Base-by-base conservation (phyloP, 2,113 vertebrate species). In the Tauraco erythrolophus region DNA sequence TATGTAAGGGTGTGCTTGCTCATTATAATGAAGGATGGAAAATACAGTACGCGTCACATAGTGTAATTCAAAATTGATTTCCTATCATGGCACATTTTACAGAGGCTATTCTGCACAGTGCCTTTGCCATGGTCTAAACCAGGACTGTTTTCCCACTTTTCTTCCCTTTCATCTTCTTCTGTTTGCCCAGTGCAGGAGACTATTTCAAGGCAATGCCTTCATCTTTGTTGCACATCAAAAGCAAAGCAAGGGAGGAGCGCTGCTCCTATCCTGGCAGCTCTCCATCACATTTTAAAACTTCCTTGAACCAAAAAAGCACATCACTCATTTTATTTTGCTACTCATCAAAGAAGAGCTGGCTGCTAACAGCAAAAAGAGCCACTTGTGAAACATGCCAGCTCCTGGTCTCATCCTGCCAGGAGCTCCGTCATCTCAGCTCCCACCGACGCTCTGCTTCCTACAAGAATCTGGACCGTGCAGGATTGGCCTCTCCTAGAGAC, bases 41-140 rank as follows among this genome's bases (percentile, higher is more conserved):
- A 97, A 93, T 89, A 91, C 81, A 90, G 86, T 53, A 82, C 51
- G 92, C 62, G 0, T 88, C 96, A 97, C 76, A 82, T 1, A 69
- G 72, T 23, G 51, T 95, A 97, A 96, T 94, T 97, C 84, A 93
- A 84, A 95, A 97, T 97, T 45, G 93, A 97, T 97, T 97, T 97
- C 92, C 96, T 93, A 97, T 97, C 25, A 8, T 90, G 91, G 61
- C 92, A 94, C 75, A 60, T 74, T 97, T 94, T 94, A 92, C 75
- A 74, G 68, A 90, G 77, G 58, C 46, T 84, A 53, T 54, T 96
- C 86, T 76, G 69, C 54, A 71, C 46, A 30, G 10, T 10, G 61
- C 14, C 83, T 96, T 81, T 87, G 70, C 82, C 68, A 62, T 39
- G 28, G 39, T 82, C 90, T 87, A 70, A 79, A 71, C 61, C 3